Evolutionary conservation across 2,113 vertebrate genomes (phyloP), one percentile per base, ranked within the genome.

Genomic region (Oreochromis aureus): DNA sequence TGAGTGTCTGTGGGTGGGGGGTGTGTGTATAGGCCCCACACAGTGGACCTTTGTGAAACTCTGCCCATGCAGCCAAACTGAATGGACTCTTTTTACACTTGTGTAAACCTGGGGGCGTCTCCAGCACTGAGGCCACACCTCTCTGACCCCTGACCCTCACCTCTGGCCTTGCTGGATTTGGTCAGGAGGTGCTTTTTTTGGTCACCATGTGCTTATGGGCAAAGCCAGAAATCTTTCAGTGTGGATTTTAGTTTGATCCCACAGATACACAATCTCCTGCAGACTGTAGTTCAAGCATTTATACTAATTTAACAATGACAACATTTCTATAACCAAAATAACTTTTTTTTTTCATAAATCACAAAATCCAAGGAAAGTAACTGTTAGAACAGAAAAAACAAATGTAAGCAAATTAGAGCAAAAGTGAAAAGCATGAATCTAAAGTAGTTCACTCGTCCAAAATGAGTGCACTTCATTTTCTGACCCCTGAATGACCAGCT

Each of bases 1-100:
- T 82, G 78, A 53, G 54, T 78, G 85, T 55, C 11, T 53, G 81
- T 48, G 41, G 24, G 58, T n/a, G 46, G 15, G 10, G 36, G 8
- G 69, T 59, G 91, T 89, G 85, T 81, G 86, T 82, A 82, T 55
- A 87, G 90, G 91, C 92, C 91, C 92, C 94, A 95, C 94, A 96
- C 94, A 96, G 94, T 94, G 92, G 94, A 96, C 92, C 95, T 96
- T 96, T 97, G 96, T 96, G 92, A 96, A 96, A 94, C 94, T 94
- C 87, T 92, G 93, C 86, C 91, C 90, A 91, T 90, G 93, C 92
- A 93, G 87, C 90, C 88, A n/a, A 48, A 85, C 88, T 97, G 95
- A 97, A 97, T 96, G 93, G 95, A 92, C 91, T 95, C 95, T 95
- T 97, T 97, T 96, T 96, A 95, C 94, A 96, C 95, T 96, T 95